Base-by-base conservation (phyloP, 64 coral and sea anemone genomes). In the Catalaphyllia jardinei region DNA sequence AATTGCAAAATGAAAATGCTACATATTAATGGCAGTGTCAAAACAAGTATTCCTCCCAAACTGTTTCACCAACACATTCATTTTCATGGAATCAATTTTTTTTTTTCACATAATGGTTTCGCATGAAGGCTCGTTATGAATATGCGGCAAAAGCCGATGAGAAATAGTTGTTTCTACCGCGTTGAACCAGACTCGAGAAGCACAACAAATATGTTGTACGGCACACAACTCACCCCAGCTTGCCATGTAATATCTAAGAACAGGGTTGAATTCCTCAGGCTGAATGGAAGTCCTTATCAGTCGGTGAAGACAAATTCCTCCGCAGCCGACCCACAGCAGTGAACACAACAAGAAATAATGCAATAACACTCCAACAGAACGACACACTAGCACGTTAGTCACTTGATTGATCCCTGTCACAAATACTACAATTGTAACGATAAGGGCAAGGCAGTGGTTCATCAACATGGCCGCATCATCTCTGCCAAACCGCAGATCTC, bases 391-490 rank as follows among this genome's bases (percentile, higher is more conserved):
- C 6, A 84, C 59, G 20, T 93, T 99, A 30, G 87, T 24, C 25
- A 90, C 94, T 27, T 91, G 91, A 79, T 93, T 83, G 8, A 99
- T 91, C 22, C 97, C 97, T 8, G 86, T 75, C 31, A 89, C 88
- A 77, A 99, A 99, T 75, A 95, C 52, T 13, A 99, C 74, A 29
- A 99, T 89, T 24, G 89, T 67, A 20, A 95, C 94, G 8, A 95
- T n/a, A 15, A 99, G 76, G 0, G 97, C 87, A 28, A 99, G 85
- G 55, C 94, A 99, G 24, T 86, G 86, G 67, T 99, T 99, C 97
- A 99, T 99, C 49, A 99, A 62, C 97, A 99, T 95, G 35, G 94
- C 91, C 2, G 91, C 88, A 25, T 99, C 97, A 67, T 99, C 97
- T 82, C 94, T 85, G 73, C 95, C 88, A 72, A 87, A 95, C n/a